A percentile compares a stretch with the other conserved stretches of the same genome.
phyloP scores from a whole-genome alignment of 2,113 vertebrate species.

The Xenopus laevis region DNA sequence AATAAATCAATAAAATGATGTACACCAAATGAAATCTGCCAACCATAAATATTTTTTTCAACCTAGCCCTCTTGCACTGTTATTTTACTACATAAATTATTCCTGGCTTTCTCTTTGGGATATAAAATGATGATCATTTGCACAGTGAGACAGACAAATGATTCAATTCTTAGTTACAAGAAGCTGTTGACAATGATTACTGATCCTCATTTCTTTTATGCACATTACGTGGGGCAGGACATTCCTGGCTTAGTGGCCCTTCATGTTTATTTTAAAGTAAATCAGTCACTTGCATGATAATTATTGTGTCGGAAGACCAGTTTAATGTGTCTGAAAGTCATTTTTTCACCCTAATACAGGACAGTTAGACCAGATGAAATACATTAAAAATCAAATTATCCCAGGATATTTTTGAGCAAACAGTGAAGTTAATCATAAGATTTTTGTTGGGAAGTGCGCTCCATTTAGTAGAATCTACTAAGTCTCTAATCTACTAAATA shows the following conservation, averaged over 20 bases:
- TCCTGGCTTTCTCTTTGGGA: conserved; percentile 54
- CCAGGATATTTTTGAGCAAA: conserved; percentile 49
- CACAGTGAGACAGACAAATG: conserved; percentile 80
- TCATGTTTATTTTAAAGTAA: conserved; percentile 63
- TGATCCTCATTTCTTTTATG: conserved; percentile 73
- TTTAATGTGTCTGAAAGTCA: conserved; percentile 50
- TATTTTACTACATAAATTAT: conserved; percentile 61
- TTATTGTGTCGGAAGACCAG: conserved; percentile 63
- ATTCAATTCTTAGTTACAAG: conserved; percentile 84
- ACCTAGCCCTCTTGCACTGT: conserved; percentile 52
- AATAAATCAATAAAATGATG: neutral
- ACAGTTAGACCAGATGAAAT: conserved; percentile 63
- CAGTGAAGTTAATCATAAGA: conserved; percentile 38
- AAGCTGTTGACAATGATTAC: conserved; percentile 76
- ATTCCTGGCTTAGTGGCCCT: conserved; percentile 64
- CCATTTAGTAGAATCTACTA: conserved; percentile 12
- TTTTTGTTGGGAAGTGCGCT: conserved; percentile 33
- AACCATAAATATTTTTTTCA: conserved; percentile 47
- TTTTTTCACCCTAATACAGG: conserved; percentile 54
- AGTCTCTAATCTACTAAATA: conserved; percentile 27
- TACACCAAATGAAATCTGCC: conserved; percentile 7
- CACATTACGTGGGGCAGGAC: conserved; percentile 58
- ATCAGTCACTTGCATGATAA: conserved; percentile 70
- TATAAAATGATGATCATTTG: conserved; percentile 69
- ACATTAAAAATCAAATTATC: conserved; percentile 53